These are phyloP conservation scores for Cottoperca gobio DNA, from an alignment of 2,797 vertebrate species.

Conservation along the genomic window DNA sequence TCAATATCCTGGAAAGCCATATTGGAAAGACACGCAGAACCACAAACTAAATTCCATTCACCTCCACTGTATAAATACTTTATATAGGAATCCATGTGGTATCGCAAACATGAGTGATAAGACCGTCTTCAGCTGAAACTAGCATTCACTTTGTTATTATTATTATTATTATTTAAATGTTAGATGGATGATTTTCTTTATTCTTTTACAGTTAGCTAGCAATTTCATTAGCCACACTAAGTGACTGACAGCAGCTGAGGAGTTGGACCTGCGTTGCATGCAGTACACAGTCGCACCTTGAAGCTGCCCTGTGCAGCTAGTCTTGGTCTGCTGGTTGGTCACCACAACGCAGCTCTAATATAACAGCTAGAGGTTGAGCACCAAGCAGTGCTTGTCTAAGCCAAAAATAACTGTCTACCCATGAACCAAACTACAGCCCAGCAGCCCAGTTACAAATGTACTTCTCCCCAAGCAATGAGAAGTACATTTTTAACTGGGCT, in stretches of 20 bases:
- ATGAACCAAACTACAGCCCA: neutral
- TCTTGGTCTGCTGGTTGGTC: too few relatives aligned
- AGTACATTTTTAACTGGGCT: neutral
- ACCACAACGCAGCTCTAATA: too few relatives aligned
- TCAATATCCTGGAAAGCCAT: neutral
- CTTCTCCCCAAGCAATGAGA: neutral
- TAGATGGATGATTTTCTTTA: too few relatives aligned
- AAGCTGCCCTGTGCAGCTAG: neutral
- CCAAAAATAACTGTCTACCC: neutral
- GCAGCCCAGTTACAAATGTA: neutral
- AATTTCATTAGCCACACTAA: slow-evolving; percentile 1
- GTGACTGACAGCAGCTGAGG: neutral
- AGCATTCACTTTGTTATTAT: neutral
- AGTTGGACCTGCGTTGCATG: neutral
- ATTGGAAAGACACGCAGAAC: neutral
- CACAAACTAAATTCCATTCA: neutral
- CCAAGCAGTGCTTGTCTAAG: neutral
- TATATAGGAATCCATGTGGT: neutral
- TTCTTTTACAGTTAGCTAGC: neutral
- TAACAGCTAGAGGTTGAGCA: too few relatives aligned
- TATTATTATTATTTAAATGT: too few relatives aligned
- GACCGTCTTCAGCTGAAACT: neutral
- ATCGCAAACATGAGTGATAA: neutral
- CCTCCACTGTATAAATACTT: neutral
- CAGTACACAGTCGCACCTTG: neutral